Conservation (phyloP, 1,140 invertebrate species). For the Aphidius ervi region DNA sequence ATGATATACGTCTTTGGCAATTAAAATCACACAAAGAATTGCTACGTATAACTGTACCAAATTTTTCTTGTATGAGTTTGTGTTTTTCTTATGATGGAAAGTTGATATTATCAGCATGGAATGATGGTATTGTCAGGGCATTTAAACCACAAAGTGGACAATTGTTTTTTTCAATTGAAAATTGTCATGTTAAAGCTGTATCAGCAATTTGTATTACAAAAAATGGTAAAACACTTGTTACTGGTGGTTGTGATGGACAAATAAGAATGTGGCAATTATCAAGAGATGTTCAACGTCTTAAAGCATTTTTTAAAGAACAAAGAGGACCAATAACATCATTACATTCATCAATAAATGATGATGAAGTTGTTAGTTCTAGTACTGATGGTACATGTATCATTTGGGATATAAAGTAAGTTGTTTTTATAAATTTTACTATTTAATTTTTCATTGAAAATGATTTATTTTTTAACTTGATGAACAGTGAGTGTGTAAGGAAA, state of each 20-base stretch:
- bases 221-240: slow-evolving; percentile 71
- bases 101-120: slow-evolving; percentile 77
- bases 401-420: slow-evolving; percentile 73
- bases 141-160: slow-evolving; percentile 79
- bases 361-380: slow-evolving; percentile 79
- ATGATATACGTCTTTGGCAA: slow-evolving; percentile 84
- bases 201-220: slow-evolving; percentile 71
- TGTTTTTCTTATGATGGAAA: slow-evolving; percentile 75
- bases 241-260: slow-evolving; percentile 84
- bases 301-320: slow-evolving; percentile 80
- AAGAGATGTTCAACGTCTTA: slow-evolving; percentile 60
- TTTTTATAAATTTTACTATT: background rate
- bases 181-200: slow-evolving; percentile 84
- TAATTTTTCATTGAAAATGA: slow-evolving; percentile 6
- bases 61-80: slow-evolving; percentile 78
- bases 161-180: slow-evolving; percentile 73
- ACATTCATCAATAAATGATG: slow-evolving; percentile 69
- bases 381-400: slow-evolving; percentile 88
- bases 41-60: slow-evolving; percentile 76
- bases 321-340: slow-evolving; percentile 80
- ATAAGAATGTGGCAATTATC: slow-evolving; percentile 73
- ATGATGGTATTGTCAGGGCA: slow-evolving; percentile 81
- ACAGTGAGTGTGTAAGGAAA: slow-evolving; percentile 61
- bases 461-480: slow-evolving; percentile 4
- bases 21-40: slow-evolving; percentile 70